Conservation (phyloP, 2,888 invertebrate genomes). For the Himalopsyche tibetana region DNA sequence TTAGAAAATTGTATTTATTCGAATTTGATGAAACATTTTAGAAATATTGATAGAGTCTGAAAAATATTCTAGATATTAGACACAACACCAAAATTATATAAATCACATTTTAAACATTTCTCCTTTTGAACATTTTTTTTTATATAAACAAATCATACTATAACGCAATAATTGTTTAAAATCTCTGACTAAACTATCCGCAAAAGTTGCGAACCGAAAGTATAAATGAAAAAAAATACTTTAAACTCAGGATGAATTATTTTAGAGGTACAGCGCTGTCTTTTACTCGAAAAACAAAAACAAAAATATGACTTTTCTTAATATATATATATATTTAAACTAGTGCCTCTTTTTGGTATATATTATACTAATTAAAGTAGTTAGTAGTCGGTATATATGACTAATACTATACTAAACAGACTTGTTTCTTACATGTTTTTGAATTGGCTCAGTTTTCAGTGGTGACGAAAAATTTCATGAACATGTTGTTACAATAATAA, state of each 20-base stretch:
- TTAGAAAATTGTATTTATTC: neutral
- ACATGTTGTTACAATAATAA: too few species aligned
- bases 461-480: too few species aligned
- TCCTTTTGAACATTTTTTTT: too few species aligned
- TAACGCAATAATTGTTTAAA: neutral
- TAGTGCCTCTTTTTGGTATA: constrained; percentile 13
- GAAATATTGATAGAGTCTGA: constrained; percentile 8
- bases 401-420: constrained; percentile 7
- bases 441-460: neutral
- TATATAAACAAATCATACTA: neutral
- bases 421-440: neutral
- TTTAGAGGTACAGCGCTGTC: neutral
- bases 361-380: neutral
- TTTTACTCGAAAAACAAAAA: constrained; percentile 9
- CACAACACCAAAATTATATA: neutral
- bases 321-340: constrained; percentile 15
- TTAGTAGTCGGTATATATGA: constrained; percentile 10
- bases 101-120: neutral
- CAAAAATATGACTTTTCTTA: constrained; percentile 11
- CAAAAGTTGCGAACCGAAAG: constrained; percentile 25
- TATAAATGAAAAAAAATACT: neutral
- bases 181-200: neutral
- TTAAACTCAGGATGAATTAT: neutral
- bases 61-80: neutral
- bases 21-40: constrained; percentile 5